A percentile compares a stretch with the other conserved stretches of the same genome.
phyloP scores from a whole-genome alignment of 2,797 vertebrate species.

The Garrulus glandarius region DNA sequence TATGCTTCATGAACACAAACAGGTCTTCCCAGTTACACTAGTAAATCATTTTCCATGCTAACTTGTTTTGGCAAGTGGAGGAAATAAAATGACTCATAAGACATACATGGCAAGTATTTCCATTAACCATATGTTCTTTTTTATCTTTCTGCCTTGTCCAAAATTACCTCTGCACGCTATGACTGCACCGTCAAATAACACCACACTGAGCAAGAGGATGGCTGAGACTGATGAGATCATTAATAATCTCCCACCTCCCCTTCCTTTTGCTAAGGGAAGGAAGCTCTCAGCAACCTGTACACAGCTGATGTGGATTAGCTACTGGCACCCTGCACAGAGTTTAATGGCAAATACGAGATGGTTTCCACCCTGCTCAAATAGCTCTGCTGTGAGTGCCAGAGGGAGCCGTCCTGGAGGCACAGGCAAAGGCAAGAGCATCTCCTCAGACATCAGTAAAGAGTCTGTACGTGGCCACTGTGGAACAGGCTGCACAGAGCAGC shows the following conservation, averaged over 20 bases:
- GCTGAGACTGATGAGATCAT: neutral
- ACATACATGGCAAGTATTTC: neutral
- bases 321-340: neutral
- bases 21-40: constrained; percentile 2
- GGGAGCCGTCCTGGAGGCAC: neutral
- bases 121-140: neutral
- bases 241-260: neutral
- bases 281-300: neutral
- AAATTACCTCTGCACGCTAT: neutral
- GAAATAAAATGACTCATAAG: neutral
- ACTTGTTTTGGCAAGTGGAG: neutral
- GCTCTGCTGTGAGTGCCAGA: neutral
- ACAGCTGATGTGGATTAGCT: neutral
- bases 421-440: neutral
- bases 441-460: neutral
- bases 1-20: neutral
- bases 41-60: neutral
- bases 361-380: neutral
- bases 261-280: neutral
- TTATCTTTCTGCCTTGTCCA: neutral
- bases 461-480: rapidly evolving
- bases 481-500: neutral
- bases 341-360: rapidly evolving
- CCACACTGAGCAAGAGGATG: neutral
- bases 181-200: neutral